These are phyloP conservation scores for Congeria kusceri DNA, from an alignment of 2,888 invertebrate species.

Conservation along the genomic window DNA sequence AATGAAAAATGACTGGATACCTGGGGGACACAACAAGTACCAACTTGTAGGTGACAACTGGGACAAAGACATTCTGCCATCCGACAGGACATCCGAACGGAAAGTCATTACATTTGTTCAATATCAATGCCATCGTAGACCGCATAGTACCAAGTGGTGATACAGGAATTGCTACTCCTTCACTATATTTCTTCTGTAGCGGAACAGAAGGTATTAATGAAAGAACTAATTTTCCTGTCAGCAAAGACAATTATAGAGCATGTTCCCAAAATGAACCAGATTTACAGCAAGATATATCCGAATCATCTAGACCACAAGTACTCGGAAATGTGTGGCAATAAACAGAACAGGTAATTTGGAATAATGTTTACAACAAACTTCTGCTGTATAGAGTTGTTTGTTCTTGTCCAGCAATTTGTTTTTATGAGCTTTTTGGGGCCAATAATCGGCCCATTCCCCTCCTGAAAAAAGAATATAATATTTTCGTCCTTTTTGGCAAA, in stretches of 20 bases:
- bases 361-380: too few relatives aligned
- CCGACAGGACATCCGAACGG: slow-evolving; percentile 34
- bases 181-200: slow-evolving; percentile 29
- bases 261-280: not conserved
- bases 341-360: slow-evolving; percentile 47
- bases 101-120: slow-evolving; percentile 30
- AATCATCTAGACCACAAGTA: slow-evolving; percentile 30
- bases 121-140: slow-evolving; percentile 30
- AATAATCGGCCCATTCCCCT: too few relatives aligned
- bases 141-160: not conserved
- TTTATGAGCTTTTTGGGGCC: too few relatives aligned
- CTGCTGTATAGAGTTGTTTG: too few relatives aligned
- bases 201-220: slow-evolving; percentile 25
- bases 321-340: slow-evolving; percentile 23
- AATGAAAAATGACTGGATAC: slow-evolving; percentile 21
- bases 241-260: slow-evolving; percentile 11
- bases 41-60: slow-evolving; percentile 48
- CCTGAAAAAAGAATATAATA: too few relatives aligned
- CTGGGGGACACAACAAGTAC: slow-evolving; percentile 25
- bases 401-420: too few relatives aligned
- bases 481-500: too few relatives aligned
- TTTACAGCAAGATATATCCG: slow-evolving; percentile 24
- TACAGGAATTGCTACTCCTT: not conserved
- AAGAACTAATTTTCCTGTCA: slow-evolving; percentile 41
- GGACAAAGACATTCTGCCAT: slow-evolving; percentile 41